Evolutionary conservation across 2,113 vertebrate genomes (phyloP).

Genomic region (Carassius gibelio): DNA sequence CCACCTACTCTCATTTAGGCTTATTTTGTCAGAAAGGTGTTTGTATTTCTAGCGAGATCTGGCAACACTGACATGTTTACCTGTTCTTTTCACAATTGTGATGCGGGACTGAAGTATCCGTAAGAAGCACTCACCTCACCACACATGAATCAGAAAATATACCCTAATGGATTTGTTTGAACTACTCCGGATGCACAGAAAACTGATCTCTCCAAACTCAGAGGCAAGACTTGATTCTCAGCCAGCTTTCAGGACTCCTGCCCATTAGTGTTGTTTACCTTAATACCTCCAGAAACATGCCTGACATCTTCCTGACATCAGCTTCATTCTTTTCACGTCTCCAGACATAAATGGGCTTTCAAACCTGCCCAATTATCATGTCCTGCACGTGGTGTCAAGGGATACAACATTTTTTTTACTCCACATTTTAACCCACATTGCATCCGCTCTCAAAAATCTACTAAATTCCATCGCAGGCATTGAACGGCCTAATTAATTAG

Average conservation of each 20-base stretch:
- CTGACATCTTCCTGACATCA: constrained; percentile 34
- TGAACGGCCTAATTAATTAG: constrained; percentile 31
- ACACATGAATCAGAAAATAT: neutral
- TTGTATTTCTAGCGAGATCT: neutral
- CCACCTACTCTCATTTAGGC: neutral
- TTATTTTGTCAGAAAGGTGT: neutral
- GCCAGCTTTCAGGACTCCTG: neutral
- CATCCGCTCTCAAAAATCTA: constrained; percentile 16
- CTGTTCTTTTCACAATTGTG: constrained; percentile 6
- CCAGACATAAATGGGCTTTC: constrained; percentile 42
- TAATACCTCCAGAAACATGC: constrained; percentile 21
- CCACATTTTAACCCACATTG: constrained; percentile 35
- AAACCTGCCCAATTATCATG: constrained; percentile 50
- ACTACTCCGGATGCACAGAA: neutral
- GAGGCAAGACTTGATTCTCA: constrained; percentile 7
- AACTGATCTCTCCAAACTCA: constrained; percentile 7
- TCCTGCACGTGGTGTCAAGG: constrained; percentile 22
- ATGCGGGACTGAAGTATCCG: neutral
- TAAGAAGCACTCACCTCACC: constrained; percentile 4
- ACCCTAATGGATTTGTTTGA: neutral
- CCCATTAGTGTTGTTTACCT: constrained; percentile 40
- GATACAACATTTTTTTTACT: constrained; percentile 8
- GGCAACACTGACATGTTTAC: neutral
- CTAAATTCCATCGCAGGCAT: constrained; percentile 23
- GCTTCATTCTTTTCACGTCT: constrained; percentile 44